A percentile compares a stretch with the other conserved stretches of the same genome.
Conservation (phyloP, 1,140 invertebrate genomes). For the Micrasema minimum region DNA sequence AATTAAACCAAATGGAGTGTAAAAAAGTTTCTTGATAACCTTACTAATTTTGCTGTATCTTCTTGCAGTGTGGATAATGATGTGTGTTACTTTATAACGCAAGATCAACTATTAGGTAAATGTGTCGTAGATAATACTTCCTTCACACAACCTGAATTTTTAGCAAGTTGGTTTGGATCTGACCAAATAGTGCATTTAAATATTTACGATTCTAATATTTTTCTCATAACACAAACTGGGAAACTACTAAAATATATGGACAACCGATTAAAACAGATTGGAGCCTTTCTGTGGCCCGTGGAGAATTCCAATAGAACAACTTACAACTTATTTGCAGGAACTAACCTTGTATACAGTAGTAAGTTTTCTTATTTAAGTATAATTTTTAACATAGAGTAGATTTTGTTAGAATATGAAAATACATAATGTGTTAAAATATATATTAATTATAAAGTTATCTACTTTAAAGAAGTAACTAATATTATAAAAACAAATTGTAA, state of each 20-base stretch:
- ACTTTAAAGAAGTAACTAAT: no score
- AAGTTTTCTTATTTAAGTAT: no score
- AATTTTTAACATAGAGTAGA: neutral
- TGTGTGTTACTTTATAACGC: constrained; percentile 43
- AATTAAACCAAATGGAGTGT: no score
- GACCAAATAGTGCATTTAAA: constrained; percentile 34
- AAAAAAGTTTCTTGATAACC: no score
- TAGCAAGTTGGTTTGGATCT: constrained; percentile 45
- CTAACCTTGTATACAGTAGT: constrained; percentile 47
- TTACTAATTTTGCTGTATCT: no score
- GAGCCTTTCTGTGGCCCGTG: constrained; percentile 32
- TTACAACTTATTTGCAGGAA: constrained; percentile 47
- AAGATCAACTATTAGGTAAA: constrained; percentile 36
- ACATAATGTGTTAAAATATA: neutral
- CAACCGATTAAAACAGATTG: constrained; percentile 18
- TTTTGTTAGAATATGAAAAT: neutral
- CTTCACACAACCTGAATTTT: constrained; percentile 24
- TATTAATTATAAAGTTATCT: neutral
- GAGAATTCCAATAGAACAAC: constrained; percentile 22
- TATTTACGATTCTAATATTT: constrained; percentile 40
- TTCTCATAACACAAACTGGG: constrained; percentile 41
- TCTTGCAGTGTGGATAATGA: constrained; percentile 44
- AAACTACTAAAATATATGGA: constrained; percentile 38
- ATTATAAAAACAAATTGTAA: no score
- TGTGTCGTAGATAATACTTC: constrained; percentile 11